Evolutionary conservation across 2,113 vertebrate species (phyloP), one percentile per base, ranked within the genome.

Genomic region (Craseonycteris thonglongyai): DNA sequence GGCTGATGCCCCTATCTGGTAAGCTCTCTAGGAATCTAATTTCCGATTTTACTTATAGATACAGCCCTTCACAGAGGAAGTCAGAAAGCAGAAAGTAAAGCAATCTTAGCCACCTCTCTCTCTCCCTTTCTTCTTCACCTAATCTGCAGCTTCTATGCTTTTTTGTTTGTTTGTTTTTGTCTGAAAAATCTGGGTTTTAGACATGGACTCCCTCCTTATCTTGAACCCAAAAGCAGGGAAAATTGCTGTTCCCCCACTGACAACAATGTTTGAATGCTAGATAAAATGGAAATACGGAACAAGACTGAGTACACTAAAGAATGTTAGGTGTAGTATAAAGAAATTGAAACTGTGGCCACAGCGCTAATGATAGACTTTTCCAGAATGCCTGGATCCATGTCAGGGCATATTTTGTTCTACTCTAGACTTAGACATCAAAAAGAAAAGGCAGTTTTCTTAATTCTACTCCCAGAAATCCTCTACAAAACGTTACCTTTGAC

Each of bases 401-500:
- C 66, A 63, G 56, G 68, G 35, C 56, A 66, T 22, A 26, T 12
- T 76, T 92, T 81, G 95, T 96, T 10, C 54, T 72, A 65, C 61
- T 74, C 65, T 92, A 66, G 72, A 92, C 59, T 91, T 78, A 96
- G 28, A 51, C 47, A 84, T 94, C 61, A 95, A 76, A 95, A 95
- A 76, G 26, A 95, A 90, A 97, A 94, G 79, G 45, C 65, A 85
- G n/a, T 95, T 96, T 90, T 26, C 69, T 93, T 95, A 47, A 54
- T 65, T 87, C 22, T 65, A 13, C 63, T 85, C 49, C 87, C 94
- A 94, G 75, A 89, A 94, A 94, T 51, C 19, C 49, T 93, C 87
- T 88, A 63, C 61, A 95, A 71, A 94, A 24, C 59, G 65, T 90
- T 83, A 93, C 94, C 93, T 97, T 87, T 96, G 84, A 95, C 89